phyloP scores from a whole-genome alignment of 1,140 invertebrate species.

The Steinernema khuongi region DNA sequence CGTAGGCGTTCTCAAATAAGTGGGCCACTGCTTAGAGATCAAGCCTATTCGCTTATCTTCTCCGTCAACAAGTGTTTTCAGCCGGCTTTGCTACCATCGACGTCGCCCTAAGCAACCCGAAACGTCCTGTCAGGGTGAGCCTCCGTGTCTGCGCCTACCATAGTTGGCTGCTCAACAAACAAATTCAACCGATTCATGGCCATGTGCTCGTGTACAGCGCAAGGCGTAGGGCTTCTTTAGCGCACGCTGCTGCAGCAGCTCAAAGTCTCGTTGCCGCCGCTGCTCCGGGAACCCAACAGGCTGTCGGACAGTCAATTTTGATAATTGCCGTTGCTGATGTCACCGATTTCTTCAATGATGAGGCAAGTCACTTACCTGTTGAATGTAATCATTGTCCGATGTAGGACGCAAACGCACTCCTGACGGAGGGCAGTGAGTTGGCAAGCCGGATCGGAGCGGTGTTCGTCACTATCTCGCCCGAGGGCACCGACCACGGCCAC shows the following conservation, averaged over 20 bases:
- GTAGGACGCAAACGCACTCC: constrained; percentile 24
- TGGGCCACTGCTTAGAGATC: too few species aligned
- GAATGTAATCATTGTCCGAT: constrained; percentile 13
- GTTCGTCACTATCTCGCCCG: constrained; percentile 50
- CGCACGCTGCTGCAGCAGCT: constrained; percentile 55
- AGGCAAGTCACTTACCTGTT: constrained; percentile 67
- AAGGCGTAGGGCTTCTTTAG: constrained; percentile 85
- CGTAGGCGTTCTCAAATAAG: too few species aligned
- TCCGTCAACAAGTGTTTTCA: too few species aligned
- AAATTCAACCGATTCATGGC: constrained; percentile 70
- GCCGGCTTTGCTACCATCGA: background rate
- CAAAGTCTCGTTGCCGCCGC: constrained; percentile 5
- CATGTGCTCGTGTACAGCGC: constrained; percentile 92
- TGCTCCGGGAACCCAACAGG: background rate
- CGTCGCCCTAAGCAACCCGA: constrained; percentile 10
- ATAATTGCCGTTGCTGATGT: constrained; percentile 26
- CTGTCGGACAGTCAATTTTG: constrained; percentile 24
- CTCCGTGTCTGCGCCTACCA: constrained; percentile 24
- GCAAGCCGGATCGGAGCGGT: constrained; percentile 44
- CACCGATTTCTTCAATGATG: constrained; percentile 64
- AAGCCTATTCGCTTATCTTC: too few species aligned
- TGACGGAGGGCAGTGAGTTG: constrained; percentile 36
- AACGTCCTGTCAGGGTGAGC: constrained; percentile 6
- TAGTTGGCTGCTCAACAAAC: constrained; percentile 18
- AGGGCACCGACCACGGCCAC: background rate